Conservation (phyloP, 2,797 vertebrate species). For the Sciurus vulgaris region DNA sequence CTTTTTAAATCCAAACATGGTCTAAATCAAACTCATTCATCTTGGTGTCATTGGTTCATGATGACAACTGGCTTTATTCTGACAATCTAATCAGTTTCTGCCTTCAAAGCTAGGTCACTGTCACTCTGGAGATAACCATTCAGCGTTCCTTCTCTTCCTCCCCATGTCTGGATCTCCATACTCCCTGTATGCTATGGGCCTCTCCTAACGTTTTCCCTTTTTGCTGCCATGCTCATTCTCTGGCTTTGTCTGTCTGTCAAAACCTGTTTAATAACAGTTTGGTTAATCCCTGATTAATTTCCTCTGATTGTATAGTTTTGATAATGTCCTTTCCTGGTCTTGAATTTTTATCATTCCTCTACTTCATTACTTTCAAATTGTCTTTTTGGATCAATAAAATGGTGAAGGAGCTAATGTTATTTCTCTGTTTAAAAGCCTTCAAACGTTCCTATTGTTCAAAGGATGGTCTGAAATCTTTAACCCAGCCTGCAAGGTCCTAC, state of each 20-base stretch:
- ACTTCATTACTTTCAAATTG: neutral
- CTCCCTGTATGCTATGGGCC: neutral
- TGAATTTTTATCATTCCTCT: neutral
- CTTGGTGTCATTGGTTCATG: neutral
- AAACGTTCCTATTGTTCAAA: neutral
- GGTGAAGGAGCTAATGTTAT: neutral
- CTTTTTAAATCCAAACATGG: neutral
- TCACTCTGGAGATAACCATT: neutral
- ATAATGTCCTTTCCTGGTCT: neutral
- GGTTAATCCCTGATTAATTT: neutral
- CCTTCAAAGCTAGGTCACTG: slow-evolving; percentile 40
- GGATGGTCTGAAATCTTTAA: neutral
- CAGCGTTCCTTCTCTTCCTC: neutral
- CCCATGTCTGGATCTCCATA: too few species aligned
- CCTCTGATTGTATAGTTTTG: neutral
- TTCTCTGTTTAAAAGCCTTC: neutral
- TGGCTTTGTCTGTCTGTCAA: neutral
- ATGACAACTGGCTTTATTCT: slow-evolving; percentile 26
- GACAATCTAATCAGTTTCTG: slow-evolving; percentile 23
- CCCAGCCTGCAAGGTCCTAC: too few species aligned
- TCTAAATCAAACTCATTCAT: slow-evolving; percentile 58
- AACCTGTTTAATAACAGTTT: neutral
- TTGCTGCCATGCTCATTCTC: neutral
- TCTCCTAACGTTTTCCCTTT: neutral
- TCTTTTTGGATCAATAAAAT: neutral